Percentiles rank a stretch among this genome's conserved stretches.
Conservation (phyloP, 2,888 invertebrate species). For the Oegoconia quadripuncta region DNA sequence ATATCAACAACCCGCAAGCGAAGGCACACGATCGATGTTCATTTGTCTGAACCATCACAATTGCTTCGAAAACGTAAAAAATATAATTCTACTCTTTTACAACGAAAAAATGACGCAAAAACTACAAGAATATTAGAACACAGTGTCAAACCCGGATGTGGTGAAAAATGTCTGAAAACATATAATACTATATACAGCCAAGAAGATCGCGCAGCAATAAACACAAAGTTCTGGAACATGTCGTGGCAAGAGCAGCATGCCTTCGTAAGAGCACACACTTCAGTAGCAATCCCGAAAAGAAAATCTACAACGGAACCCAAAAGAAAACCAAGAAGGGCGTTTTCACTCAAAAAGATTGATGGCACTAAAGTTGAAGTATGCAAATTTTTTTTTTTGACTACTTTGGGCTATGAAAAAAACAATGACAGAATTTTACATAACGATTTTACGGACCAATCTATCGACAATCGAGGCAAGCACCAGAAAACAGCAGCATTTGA, state of each 20-base stretch:
- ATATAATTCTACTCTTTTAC: too few species aligned
- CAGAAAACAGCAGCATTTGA: slow-evolving; percentile 19
- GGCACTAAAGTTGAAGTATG: slow-evolving; percentile 13
- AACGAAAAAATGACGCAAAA: too few species aligned
- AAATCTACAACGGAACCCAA: slow-evolving; percentile 16
- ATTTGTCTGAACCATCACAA: too few species aligned
- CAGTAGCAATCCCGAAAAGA: slow-evolving; percentile 19
- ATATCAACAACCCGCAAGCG: too few species aligned
- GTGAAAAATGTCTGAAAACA: slow-evolving; percentile 2
- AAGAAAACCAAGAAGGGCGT: slow-evolving; percentile 18
- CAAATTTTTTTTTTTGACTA: slow-evolving; percentile 19
- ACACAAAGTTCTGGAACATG: slow-evolving; percentile 11
- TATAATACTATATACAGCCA: neutral
- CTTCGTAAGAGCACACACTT: slow-evolving; percentile 16
- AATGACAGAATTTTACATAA: slow-evolving; percentile 19
- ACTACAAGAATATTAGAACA: too few species aligned
- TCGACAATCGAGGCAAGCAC: slow-evolving; percentile 15
- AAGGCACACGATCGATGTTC: too few species aligned
- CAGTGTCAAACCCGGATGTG: neutral
- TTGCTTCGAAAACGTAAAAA: too few species aligned
- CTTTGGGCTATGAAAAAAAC: slow-evolving; percentile 15
- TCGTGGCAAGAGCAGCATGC: slow-evolving; percentile 15
- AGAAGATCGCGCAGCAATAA: slow-evolving; percentile 5
- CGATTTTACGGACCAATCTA: neutral
- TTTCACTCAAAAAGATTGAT: slow-evolving; percentile 16